Percentiles rank a stretch among this genome's conserved stretches.
phyloP scores from a whole-genome alignment of 2,888 invertebrate genomes.

The Piscicola geometra region DNA sequence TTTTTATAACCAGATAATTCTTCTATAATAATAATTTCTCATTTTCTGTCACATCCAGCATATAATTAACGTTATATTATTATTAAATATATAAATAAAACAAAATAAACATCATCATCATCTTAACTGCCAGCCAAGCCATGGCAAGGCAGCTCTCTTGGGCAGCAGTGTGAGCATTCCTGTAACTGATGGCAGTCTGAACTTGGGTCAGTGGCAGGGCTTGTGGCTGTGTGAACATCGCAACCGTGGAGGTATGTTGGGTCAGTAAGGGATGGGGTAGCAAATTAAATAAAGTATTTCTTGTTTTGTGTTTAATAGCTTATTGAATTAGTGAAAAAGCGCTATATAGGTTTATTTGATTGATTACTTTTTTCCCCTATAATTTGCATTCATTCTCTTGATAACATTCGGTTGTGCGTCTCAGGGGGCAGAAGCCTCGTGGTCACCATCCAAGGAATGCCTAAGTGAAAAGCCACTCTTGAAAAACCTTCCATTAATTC shows the following conservation, averaged over 20 bases:
- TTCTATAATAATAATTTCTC: no score
- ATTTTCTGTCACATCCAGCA: no score
- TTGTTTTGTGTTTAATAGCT: background rate
- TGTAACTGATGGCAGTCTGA: conserved; percentile 88
- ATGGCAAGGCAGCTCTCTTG: conserved; percentile 92
- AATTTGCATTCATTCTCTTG: no score
- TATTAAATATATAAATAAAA: background rate
- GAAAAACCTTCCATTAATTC: no score
- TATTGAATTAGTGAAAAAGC: background rate
- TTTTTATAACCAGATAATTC: background rate
- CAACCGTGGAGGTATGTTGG: conserved; percentile 68
- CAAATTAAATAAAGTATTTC: background rate
- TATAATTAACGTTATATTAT: no score
- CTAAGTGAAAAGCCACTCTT: background rate
- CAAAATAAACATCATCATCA: conserved; percentile 3
- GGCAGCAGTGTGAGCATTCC: conserved; percentile 92
- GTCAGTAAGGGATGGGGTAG: background rate
- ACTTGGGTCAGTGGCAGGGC: conserved; percentile 94
- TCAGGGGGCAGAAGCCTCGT: background rate
- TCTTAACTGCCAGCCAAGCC: conserved; percentile 72
- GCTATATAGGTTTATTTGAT: no score
- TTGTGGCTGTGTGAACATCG: conserved; percentile 97
- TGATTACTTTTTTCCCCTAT: background rate
- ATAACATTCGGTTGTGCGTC: no score
- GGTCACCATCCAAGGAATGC: conserved; percentile 12